Percentiles rank a stretch among this genome's conserved stretches.
Conservation (phyloP, 2,888 invertebrate genomes). For the Druceiella hillmani region DNA sequence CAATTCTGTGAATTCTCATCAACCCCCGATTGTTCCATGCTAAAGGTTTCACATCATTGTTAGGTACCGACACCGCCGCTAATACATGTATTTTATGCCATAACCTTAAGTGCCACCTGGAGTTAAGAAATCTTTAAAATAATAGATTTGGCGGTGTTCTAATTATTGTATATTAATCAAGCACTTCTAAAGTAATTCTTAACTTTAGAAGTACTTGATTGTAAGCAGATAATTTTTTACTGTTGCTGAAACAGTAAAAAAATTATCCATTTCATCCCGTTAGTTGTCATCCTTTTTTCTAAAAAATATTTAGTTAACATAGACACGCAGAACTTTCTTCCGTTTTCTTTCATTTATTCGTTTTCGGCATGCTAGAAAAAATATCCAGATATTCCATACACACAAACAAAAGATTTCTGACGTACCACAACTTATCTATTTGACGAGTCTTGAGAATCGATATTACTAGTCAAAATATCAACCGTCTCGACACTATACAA, state of each 20-base stretch:
- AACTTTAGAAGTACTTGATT: conserved; percentile 10
- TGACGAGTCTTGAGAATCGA: conserved; percentile 8
- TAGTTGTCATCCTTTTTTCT: conserved; percentile 10
- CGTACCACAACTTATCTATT: conserved; percentile 10
- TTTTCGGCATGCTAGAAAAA: conserved; percentile 10
- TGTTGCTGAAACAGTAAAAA: conserved; percentile 8
- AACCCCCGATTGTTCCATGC: conserved; percentile 11
- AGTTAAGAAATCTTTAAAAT: conserved; percentile 8
- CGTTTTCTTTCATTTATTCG: conserved; percentile 10
- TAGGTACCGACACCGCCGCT: conserved; percentile 8
- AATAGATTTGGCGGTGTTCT: conserved; percentile 7
- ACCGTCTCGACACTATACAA: conserved; percentile 7
- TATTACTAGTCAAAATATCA: conserved; percentile 7
- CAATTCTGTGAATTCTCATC: too few species aligned
- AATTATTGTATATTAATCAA: conserved; percentile 10
- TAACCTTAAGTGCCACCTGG: conserved; percentile 11
- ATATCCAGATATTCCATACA: conserved; percentile 10
- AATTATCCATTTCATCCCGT: conserved; percentile 10
- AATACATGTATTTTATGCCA: conserved; percentile 8
- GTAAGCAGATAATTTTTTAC: conserved; percentile 10
- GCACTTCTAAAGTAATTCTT: conserved; percentile 10
- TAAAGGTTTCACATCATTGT: conserved; percentile 9
- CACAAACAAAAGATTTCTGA: conserved; percentile 10
- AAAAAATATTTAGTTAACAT: conserved; percentile 12
- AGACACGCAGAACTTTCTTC: conserved; percentile 7